phyloP scores from a whole-genome alignment of 2,888 invertebrate genomes.

The Boloria selene region DNA sequence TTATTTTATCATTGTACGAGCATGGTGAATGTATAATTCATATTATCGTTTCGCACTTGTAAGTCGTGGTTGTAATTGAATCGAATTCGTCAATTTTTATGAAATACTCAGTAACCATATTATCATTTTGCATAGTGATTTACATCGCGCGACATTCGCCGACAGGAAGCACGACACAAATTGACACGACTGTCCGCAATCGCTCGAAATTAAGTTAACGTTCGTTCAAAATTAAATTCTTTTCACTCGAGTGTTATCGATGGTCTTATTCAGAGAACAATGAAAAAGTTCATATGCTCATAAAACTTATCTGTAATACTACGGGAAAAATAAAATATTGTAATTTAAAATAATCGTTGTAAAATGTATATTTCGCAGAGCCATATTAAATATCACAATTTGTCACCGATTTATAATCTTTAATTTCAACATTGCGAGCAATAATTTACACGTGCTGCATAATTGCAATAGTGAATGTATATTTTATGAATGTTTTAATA shows the following conservation, averaged over 20 bases:
- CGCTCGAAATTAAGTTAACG: slow-evolving; percentile 41
- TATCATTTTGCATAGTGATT: slow-evolving; percentile 39
- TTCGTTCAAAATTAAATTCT: slow-evolving; percentile 40
- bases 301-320: neutral
- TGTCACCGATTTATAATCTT: slow-evolving; percentile 35
- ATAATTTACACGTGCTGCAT: slow-evolving; percentile 30
- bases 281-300: slow-evolving; percentile 7
- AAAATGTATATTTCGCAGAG: slow-evolving; percentile 1
- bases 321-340: slow-evolving; percentile 4
- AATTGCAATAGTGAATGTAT: neutral
- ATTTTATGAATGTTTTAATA: too few species aligned
- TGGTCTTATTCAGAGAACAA: slow-evolving; percentile 28
- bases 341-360: slow-evolving; percentile 7
- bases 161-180: slow-evolving; percentile 37
- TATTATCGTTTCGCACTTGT: neutral
- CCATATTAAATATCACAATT: slow-evolving; percentile 30
- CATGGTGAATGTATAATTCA: neutral
- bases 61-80: neutral
- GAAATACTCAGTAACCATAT: slow-evolving; percentile 39
- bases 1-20: too few species aligned
- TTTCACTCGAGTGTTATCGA: slow-evolving; percentile 31
- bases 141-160: slow-evolving; percentile 22
- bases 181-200: slow-evolving; percentile 41
- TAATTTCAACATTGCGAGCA: slow-evolving; percentile 32
- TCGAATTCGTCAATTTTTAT: slow-evolving; percentile 32